phyloP scores from a whole-genome alignment of 2,797 vertebrate species.

The Moxostoma hubbsi region DNA sequence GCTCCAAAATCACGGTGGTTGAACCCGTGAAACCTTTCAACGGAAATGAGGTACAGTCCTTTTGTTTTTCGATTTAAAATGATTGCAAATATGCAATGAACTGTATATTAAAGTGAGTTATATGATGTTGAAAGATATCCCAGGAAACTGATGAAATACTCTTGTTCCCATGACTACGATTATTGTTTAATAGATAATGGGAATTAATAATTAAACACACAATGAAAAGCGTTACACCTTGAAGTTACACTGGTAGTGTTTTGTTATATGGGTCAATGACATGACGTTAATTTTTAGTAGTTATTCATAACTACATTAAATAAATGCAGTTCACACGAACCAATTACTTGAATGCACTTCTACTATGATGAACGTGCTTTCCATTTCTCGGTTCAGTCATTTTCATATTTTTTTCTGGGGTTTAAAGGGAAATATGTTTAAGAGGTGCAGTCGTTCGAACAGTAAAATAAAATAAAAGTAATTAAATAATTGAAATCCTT shows the following conservation, averaged over 20 bases:
- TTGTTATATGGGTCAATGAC: neutral
- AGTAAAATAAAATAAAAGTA: too few relatives aligned
- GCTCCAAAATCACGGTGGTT: slow-evolving; percentile 67
- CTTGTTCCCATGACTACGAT: neutral
- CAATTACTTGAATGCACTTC: too few relatives aligned
- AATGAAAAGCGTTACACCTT: neutral
- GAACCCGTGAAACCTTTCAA: slow-evolving; percentile 54
- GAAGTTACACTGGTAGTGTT: neutral
- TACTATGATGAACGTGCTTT: too few relatives aligned
- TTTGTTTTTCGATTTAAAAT: neutral
- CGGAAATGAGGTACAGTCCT: slow-evolving; percentile 65
- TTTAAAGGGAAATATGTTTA: too few relatives aligned
- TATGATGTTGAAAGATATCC: neutral
- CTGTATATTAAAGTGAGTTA: neutral
- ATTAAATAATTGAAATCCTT: too few relatives aligned
- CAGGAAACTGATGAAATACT: neutral
- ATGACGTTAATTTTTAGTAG: too few relatives aligned
- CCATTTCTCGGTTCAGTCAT: too few relatives aligned
- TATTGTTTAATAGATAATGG: neutral
- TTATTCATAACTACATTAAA: too few relatives aligned
- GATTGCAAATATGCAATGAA: neutral
- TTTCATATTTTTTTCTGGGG: too few relatives aligned
- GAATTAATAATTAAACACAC: slow-evolving; percentile 15
- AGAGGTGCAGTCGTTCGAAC: too few relatives aligned
- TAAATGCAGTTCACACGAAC: too few relatives aligned